phyloP scores from a whole-genome alignment of 1,140 invertebrate species.

The Rhagoletis zephyria region DNA sequence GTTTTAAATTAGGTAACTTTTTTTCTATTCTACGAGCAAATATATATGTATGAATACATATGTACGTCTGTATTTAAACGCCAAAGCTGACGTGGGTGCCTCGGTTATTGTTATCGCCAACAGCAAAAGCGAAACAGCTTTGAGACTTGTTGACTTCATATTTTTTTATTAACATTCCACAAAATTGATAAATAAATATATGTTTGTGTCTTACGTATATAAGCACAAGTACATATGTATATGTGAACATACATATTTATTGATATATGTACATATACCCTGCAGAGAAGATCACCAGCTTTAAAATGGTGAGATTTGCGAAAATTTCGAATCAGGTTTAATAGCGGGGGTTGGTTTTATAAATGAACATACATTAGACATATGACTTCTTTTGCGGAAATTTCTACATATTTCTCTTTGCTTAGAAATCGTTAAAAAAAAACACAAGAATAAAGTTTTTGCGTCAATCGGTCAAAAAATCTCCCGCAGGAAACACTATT shows the following conservation, averaged over 20 bases:
- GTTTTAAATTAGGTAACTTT: constrained; percentile 32
- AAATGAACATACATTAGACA: too few relatives aligned
- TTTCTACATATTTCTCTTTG: too few relatives aligned
- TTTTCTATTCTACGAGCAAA: neutral
- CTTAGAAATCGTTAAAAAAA: too few relatives aligned
- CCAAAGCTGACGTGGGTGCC: neutral
- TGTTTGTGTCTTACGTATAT: neutral
- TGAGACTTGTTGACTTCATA: constrained; percentile 20
- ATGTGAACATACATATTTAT: neutral
- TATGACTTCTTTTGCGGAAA: too few relatives aligned
- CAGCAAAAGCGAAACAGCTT: neutral
- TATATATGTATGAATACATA: neutral
- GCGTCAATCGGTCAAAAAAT: too few relatives aligned
- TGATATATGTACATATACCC: neutral
- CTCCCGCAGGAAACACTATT: too few relatives aligned
- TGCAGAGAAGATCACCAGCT: too few relatives aligned
- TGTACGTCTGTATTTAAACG: neutral
- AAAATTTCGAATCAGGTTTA: too few relatives aligned
- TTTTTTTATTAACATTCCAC: constrained; percentile 24
- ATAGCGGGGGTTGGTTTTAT: too few relatives aligned
- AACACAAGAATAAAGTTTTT: too few relatives aligned
- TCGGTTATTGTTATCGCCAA: constrained; percentile 7
- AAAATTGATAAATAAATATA: neutral
- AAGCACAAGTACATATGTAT: neutral
- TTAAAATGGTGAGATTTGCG: too few relatives aligned